phyloP scores from a whole-genome alignment of 2,797 vertebrate genomes.

The Avahi laniger region DNA sequence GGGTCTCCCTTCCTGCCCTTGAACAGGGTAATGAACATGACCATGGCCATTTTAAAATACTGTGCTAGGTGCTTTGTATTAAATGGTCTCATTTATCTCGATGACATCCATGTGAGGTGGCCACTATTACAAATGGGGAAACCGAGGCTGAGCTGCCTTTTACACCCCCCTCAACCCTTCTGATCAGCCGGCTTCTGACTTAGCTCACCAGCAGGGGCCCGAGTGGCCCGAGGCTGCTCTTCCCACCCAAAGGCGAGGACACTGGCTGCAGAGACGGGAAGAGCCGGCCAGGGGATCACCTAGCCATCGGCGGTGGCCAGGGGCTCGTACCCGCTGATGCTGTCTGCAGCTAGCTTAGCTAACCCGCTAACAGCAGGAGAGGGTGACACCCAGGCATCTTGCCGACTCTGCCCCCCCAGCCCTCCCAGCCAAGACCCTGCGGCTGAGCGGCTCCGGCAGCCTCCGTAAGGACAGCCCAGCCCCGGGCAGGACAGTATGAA shows the following conservation, averaged over 20 bases:
- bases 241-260: background rate
- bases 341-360: accelerated
- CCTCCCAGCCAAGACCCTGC: constrained; percentile 58
- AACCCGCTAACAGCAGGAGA: background rate
- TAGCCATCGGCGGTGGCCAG: background rate
- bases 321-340: accelerated
- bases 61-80: accelerated
- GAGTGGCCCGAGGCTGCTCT: accelerated
- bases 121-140: too few relatives aligned
- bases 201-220: accelerated
- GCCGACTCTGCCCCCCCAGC: background rate
- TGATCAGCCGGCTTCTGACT: background rate
- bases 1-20: too few relatives aligned
- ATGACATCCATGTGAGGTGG: accelerated
- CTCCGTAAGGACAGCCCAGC: constrained; percentile 82
- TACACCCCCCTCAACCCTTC: background rate
- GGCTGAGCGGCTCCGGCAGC: background rate
- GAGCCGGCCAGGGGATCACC: accelerated
- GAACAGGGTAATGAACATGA: background rate
- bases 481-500: constrained; percentile 70
- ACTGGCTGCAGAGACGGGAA: accelerated
- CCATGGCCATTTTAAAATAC: background rate
- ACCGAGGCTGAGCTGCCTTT: background rate
- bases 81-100: background rate
- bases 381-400: background rate